Base-by-base conservation (phyloP, 2,888 invertebrate species). In the Liopterus haemorrhoidalis region DNA sequence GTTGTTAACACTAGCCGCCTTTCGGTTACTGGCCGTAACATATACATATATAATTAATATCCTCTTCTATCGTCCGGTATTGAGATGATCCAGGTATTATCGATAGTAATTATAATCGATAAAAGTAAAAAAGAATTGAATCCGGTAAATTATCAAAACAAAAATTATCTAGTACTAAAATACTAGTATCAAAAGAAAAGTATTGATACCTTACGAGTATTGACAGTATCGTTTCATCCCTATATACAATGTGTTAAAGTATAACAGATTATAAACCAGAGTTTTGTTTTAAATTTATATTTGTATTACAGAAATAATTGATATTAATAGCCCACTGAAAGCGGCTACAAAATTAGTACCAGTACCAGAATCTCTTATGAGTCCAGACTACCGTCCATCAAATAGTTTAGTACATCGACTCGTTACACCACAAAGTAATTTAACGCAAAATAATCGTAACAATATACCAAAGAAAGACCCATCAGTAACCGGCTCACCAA, bases 261-360 rank as follows among this genome's bases (percentile, higher is more conserved):
- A 4, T 28, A 2, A 6, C 11, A 22, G 9, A 22, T 9, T 38
- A 8, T 18, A 22, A 5, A n/a, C n/a, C 18, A 20, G 21, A 9
- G 21, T 15, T 16, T 11, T 20, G 12, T 15, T 3, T 5, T 20
- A 8, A 41, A 20, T 21, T 19, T 16, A 5, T 8, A 25, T 25
- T 11, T 30, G 21, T 20, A 18, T 46, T 54, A n/a, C 27, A 52
- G 52, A 46, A 11, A 52, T 54, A 55, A 2, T 51, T 62, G 67
- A 68, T 52, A 65, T 70, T 40, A 73, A 71, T 51, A 74, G 73
- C 54, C 82, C 86, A 0, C 65, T 90, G 47, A 84, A 85, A 59
- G 85, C 88, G 6, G 83, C 88, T 6, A 86, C 87, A 0, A 89
- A 88, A 68, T 81, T 89, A 74, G 85, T 90, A 1, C 90, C 89